Base-by-base conservation (phyloP, 2,888 invertebrate species). In the Drosophila antonietae region DNA sequence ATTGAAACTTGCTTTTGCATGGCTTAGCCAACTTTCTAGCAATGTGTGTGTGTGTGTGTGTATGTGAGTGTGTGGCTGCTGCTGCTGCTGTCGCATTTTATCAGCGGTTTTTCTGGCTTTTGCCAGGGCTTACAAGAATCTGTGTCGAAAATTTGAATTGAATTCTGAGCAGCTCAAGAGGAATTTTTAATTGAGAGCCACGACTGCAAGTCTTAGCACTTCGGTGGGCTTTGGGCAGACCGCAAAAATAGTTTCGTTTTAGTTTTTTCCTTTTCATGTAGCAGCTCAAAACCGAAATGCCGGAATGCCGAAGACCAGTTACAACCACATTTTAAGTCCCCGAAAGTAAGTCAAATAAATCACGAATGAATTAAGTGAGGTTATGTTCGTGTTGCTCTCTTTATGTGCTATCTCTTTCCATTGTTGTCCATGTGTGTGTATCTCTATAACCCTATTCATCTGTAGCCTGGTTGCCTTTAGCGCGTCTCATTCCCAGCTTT, bases 301-400 rank as follows among this genome's bases (percentile, higher is more conserved):
- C 67, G 9, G 61, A 65, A 61, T 61, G 37, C 41, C 37, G 62
- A 39, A 71, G 61, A 31, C 55, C 47, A 75, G 76, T 73, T 65
- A 78, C 70, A 73, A 74, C 85, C 85, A 76, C 80, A 88, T 80
- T 89, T 89, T 76, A 80, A 88, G 86, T 77, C 88, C 56, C 73
- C 73, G 63, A 82, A 85, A 86, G 83, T 81, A 74, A 80, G 78
- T 88, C 78, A 76, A 79, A 89, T 90, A 90, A 89, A 89, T 89
- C 90, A 89, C 88, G 88, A 83, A 88, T 88, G 90, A 90, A 88
- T 90, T 89, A 88, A 88, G 90, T 88, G 81, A 77, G 81, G 77
- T 77, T 70, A 59, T 66, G 56, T 66, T 62, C 58, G 60, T 60
- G 49, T 46, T 58, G 39, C 18, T 66, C 37, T 77, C 53, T 64